Percentiles rank a stretch among this genome's conserved stretches.
Evolutionary conservation across 2,797 vertebrate species (phyloP).

Genomic region (Eptatretus atami): DNA sequence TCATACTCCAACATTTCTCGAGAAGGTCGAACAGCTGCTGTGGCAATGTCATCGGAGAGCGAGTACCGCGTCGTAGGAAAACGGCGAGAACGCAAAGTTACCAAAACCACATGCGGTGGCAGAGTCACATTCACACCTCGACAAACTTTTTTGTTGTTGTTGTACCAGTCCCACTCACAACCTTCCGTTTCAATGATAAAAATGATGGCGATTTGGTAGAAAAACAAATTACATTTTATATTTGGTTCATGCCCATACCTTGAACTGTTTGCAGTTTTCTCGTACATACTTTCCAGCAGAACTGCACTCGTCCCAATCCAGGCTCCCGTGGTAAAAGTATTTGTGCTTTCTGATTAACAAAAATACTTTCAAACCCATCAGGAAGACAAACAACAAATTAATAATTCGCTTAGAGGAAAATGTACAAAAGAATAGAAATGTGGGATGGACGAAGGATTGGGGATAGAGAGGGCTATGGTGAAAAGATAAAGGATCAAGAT

Average conservation of each 20-base stretch:
- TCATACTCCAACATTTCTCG: slow-evolving; percentile 62
- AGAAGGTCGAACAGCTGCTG: slow-evolving; percentile 47
- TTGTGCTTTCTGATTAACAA: slow-evolving; percentile 34
- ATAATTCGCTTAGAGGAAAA: too few relatives aligned
- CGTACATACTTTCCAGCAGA: slow-evolving; percentile 41
- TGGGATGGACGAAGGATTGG: too few relatives aligned
- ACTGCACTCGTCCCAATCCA: slow-evolving; percentile 57
- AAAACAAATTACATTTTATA: neutral
- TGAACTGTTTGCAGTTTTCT: slow-evolving; percentile 48
- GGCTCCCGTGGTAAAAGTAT: slow-evolving; percentile 40
- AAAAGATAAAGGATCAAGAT: too few relatives aligned
- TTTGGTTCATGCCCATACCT: slow-evolving; percentile 16
- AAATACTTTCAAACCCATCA: neutral
- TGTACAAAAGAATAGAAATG: too few relatives aligned
- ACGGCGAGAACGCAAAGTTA: neutral
- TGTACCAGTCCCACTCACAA: too few relatives aligned
- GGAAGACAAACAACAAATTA: too few relatives aligned
- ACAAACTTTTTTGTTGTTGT: too few relatives aligned
- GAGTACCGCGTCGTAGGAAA: slow-evolving; percentile 24
- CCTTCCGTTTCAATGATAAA: too few relatives aligned
- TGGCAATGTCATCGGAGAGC: slow-evolving; percentile 37
- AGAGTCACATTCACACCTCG: too few relatives aligned
- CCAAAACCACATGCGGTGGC: neutral
- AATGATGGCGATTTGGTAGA: too few relatives aligned
- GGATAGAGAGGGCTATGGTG: too few relatives aligned